Conservation (phyloP, 2,888 invertebrate species). For the Phorcus lineatus region DNA sequence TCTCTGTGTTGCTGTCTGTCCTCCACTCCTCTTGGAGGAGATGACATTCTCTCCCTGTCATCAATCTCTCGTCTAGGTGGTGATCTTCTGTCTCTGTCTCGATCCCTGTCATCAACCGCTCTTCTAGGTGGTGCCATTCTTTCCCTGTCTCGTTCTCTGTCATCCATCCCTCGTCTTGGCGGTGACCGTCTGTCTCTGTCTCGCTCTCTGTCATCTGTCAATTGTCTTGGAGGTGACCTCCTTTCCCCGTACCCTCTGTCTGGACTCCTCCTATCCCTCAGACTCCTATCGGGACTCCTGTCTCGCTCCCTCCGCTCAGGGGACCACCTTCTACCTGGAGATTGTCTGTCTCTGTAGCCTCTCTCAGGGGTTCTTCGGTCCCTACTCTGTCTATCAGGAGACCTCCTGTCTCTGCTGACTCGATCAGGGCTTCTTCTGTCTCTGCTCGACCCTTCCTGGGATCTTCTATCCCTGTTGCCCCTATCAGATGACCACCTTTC, state of each 20-base stretch:
- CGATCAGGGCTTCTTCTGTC: neutral
- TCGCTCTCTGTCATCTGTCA: neutral
- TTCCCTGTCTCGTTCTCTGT: too few relatives aligned
- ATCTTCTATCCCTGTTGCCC: too few relatives aligned
- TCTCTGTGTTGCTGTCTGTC: slow-evolving; percentile 16
- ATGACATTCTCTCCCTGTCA: too few relatives aligned
- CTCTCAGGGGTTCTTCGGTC: neutral
- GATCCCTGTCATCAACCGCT: too few relatives aligned
- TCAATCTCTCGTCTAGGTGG: too few relatives aligned
- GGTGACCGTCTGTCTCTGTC: slow-evolving; percentile 16
- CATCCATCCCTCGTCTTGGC: neutral
- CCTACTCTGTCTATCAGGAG: neutral
- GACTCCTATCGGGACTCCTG: neutral
- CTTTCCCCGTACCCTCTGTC: neutral
- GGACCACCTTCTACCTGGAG: neutral
- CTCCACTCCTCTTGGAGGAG: neutral
- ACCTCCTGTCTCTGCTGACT: neutral
- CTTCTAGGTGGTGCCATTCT: too few relatives aligned
- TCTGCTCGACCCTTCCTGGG: neutral
- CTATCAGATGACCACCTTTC: too few relatives aligned
- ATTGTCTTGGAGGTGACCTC: neutral
- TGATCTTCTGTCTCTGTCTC: neutral
- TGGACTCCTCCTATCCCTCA: neutral
- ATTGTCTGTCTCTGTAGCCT: neutral
- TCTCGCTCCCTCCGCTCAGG: neutral